phyloP scores from a whole-genome alignment of 2,797 vertebrate species.

The Cygnus olor region DNA sequence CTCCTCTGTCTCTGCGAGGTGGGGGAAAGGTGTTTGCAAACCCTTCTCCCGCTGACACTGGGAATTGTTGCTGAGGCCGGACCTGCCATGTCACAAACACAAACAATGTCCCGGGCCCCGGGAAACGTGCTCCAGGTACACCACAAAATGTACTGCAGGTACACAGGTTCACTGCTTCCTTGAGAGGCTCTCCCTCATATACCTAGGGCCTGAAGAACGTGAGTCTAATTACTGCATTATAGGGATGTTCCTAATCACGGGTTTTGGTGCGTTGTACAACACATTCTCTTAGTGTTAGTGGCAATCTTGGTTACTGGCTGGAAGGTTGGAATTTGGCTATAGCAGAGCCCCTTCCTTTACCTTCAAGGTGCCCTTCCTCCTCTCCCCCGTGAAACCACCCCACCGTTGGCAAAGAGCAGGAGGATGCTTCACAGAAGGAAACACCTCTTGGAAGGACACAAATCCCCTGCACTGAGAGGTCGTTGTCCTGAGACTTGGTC shows the following conservation, averaged over 20 bases:
- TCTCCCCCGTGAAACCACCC: neutral
- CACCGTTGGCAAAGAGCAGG: neutral
- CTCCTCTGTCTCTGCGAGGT: neutral
- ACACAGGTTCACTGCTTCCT: neutral
- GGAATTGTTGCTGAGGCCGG: neutral
- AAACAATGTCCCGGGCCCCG: neutral
- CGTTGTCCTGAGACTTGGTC: neutral
- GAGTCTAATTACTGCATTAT: neutral
- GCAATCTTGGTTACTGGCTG: neutral
- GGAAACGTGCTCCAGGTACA: neutral
- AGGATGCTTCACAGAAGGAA: neutral
- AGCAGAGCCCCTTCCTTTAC: neutral
- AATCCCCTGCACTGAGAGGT: neutral
- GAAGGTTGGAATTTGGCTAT: neutral
- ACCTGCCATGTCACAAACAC: neutral
- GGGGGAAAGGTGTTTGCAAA: neutral
- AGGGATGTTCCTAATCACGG: neutral
- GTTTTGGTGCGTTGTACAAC: neutral
- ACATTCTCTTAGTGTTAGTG: neutral
- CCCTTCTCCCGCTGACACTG: neutral
- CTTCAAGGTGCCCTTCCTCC: neutral
- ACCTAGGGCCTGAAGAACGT: neutral
- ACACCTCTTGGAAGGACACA: neutral
- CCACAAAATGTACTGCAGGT: no score
- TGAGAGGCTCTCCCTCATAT: neutral